phyloP scores from a whole-genome alignment of 2,888 invertebrate genomes.

The Hemicrepidius hirtus region DNA sequence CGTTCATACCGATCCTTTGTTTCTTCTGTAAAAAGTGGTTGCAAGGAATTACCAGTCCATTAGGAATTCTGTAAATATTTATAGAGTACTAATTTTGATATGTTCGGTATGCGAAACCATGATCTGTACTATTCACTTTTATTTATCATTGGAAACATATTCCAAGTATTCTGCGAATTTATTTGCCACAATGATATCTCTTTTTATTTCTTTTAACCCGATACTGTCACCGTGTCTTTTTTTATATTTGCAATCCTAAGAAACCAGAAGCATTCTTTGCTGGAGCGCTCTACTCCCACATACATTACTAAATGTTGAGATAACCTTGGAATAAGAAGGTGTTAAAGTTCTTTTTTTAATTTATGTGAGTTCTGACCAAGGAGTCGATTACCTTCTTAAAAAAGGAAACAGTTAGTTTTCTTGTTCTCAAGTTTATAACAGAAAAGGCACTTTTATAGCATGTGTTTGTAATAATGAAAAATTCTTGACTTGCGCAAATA shows the following conservation, averaged over 20 bases:
- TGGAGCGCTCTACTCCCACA: conserved; percentile 35
- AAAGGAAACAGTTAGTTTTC: conserved; percentile 44
- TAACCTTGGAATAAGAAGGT: conserved; percentile 41
- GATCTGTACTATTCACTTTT: conserved; percentile 27
- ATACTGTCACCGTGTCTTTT: conserved; percentile 12
- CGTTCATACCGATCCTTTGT: background rate
- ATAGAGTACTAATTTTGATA: conserved; percentile 30
- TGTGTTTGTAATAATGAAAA: background rate
- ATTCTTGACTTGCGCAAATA: conserved; percentile 3
- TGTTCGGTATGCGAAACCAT: conserved; percentile 29
- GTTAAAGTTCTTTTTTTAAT: conserved; percentile 44
- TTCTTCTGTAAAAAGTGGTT: background rate
- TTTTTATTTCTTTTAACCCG: conserved; percentile 24
- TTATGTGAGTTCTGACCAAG: conserved; percentile 41
- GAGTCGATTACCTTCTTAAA: conserved; percentile 45
- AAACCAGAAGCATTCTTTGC: conserved; percentile 28
- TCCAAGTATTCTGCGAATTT: conserved; percentile 11
- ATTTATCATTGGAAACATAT: conserved; percentile 29
- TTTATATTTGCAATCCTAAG: conserved; percentile 21
- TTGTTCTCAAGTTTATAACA: conserved; percentile 32
- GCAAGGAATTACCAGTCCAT: conserved; percentile 5
- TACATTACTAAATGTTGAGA: conserved; percentile 35
- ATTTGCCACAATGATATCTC: conserved; percentile 18
- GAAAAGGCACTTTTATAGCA: conserved; percentile 11
- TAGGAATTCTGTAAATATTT: conserved; percentile 28